Evolutionary conservation across 2,888 invertebrate species (phyloP), one percentile per base, ranked within the genome.

Genomic region (Euplexia lucipara): DNA sequence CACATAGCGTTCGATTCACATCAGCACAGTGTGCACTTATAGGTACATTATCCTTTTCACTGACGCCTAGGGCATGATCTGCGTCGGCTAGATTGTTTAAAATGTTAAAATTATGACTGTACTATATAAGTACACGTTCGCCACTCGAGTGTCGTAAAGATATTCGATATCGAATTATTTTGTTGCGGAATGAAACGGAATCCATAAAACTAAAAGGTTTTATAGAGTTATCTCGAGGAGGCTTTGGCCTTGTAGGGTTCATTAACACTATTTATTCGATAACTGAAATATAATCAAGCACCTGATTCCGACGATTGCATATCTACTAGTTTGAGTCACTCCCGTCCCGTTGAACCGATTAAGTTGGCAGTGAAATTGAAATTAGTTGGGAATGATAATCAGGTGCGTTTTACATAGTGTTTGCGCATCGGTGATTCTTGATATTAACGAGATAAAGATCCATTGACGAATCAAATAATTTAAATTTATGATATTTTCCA

Each of bases 161-260:
- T 92, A 91, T 91, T 90, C 86, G 85, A 88, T 92, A 92, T 90
- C 90, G 89, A 81, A 90, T 90, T 89, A 91, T 91, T 90, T 90
- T 91, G 90, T 91, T 87, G 90, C 86, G 85, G 86, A 92, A 91
- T 93, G 91, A 92, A 88, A 88, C 85, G 89, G 83, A 91, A 92
- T 93, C 86, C 83, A 90, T 92, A 91, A 91, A 89, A 92, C 91
- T 92, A 90, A 93, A 93, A 93, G 93, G 92, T 94, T 94, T 92
- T 94, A 93, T 93, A 92, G 88, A 91, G 91, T 88, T 92, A 92
- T 92, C 90, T 90, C 83, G 86, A 84, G 81, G 82, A 91, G 91
- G 87, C 86, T 90, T 89, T 90, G 90, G 91, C 95, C 95, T 95
- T 95, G 93, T 79, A 74, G 78, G 87, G 94, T 94, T 94, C 92